Conservation (phyloP, 1,140 invertebrate genomes). For the Drosophila lacteicornis region DNA sequence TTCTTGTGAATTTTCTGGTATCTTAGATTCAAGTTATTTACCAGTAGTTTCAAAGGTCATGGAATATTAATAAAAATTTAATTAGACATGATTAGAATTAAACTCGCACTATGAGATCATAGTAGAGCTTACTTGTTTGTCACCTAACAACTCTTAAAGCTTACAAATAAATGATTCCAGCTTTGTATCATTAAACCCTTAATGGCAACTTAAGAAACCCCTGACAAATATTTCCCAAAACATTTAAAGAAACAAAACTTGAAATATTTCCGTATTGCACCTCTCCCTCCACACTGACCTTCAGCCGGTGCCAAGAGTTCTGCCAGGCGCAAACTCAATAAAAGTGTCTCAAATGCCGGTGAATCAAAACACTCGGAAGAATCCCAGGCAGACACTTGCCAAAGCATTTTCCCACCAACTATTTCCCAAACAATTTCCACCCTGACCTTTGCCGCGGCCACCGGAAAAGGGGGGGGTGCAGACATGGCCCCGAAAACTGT, state of each 20-base stretch:
- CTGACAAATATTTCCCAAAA: not conserved
- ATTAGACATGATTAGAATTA: too few species aligned
- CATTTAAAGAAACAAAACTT: not conserved
- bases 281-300: not conserved
- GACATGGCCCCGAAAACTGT: slow-evolving; percentile 38
- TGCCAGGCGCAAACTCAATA: slow-evolving; percentile 13
- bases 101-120: too few species aligned
- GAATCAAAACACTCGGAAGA: slow-evolving; percentile 11
- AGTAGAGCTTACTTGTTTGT: too few species aligned
- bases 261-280: not conserved
- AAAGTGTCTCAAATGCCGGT: slow-evolving; percentile 23
- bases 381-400: slow-evolving; percentile 5
- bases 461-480: slow-evolving; percentile 3
- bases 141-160: too few species aligned
- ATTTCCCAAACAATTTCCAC: slow-evolving; percentile 43
- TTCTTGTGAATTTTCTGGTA: too few species aligned
- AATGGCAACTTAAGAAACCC: not conserved
- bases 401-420: slow-evolving; percentile 13
- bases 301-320: not conserved
- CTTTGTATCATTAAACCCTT: not conserved
- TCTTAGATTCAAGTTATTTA: too few species aligned
- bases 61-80: too few species aligned
- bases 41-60: too few species aligned
- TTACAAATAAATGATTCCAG: too few species aligned
- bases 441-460: slow-evolving; percentile 25